Percentiles rank a stretch among this genome's conserved stretches.
Conservation (phyloP, 1,140 invertebrate species). For the Zaprionus ghesquierei region DNA sequence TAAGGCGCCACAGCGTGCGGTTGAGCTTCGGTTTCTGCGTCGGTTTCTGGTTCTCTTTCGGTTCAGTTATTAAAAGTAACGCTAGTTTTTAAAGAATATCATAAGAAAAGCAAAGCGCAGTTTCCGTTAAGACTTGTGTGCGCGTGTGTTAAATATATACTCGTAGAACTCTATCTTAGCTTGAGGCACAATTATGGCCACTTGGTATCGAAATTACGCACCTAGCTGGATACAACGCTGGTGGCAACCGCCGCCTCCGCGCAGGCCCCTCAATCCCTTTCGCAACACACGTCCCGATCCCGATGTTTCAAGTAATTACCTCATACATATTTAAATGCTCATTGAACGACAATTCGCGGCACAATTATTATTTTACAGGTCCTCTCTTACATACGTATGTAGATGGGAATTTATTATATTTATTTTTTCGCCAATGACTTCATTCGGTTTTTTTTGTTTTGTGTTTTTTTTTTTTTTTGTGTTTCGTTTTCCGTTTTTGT, state of each 20-base stretch:
- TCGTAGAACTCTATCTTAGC: not conserved
- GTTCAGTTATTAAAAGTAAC: slow-evolving; percentile 3
- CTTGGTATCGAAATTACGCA: slow-evolving; percentile 73
- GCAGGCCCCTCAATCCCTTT: slow-evolving; percentile 64
- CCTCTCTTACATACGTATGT: slow-evolving; percentile 16
- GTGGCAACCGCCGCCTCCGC: slow-evolving; percentile 46
- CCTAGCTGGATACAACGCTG: slow-evolving; percentile 71
- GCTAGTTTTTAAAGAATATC: slow-evolving; percentile 18
- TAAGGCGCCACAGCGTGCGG: slow-evolving; percentile 49
- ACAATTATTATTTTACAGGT: slow-evolving; percentile 18
- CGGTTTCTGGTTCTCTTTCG: not conserved
- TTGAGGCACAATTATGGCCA: slow-evolving; percentile 40
- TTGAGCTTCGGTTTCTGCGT: slow-evolving; percentile 13
- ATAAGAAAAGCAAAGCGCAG: slow-evolving; percentile 37
- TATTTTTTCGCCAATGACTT: slow-evolving; percentile 48
- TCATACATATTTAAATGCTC: slow-evolving; percentile 12
- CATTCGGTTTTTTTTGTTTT: slow-evolving; percentile 33
- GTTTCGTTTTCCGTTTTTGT: slow-evolving; percentile 37
- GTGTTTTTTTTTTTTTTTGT: slow-evolving; percentile 34
- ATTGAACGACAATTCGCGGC: not conserved
- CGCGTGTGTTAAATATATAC: not conserved
- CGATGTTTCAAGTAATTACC: slow-evolving; percentile 62
- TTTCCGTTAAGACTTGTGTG: slow-evolving; percentile 47
- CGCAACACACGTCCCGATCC: slow-evolving; percentile 65
- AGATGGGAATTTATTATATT: slow-evolving; percentile 11